Evolutionary conservation across 1,140 invertebrate genomes (phyloP).

Genomic region (Ceratina japonica): DNA sequence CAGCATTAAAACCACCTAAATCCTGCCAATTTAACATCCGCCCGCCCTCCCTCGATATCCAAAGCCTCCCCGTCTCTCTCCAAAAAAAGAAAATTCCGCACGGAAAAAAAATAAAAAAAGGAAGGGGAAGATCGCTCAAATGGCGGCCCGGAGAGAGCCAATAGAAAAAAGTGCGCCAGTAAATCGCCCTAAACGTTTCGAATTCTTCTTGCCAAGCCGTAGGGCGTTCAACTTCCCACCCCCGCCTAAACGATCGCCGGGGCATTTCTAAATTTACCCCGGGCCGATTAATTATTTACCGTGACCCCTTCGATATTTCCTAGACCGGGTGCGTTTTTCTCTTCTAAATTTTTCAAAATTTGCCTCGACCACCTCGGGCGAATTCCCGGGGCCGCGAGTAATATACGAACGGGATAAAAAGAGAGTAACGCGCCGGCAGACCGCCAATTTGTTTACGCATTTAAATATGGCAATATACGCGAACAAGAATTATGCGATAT

Average conservation of each 20-base stretch:
- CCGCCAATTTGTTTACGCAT: no score
- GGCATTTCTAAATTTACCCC: not conserved
- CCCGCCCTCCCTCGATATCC: not conserved
- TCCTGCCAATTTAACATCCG: conserved; percentile 2
- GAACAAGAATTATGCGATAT: no score
- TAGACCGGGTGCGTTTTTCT: no score
- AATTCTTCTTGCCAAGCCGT: not conserved
- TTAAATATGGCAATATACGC: no score
- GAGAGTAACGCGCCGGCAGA: no score
- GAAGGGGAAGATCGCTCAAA: not conserved
- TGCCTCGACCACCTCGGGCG: no score
- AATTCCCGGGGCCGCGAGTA: no score
- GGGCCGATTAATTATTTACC: conserved; percentile 7
- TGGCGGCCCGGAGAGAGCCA: not conserved
- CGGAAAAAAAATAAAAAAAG: not conserved
- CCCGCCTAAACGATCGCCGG: not conserved
- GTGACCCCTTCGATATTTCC: not conserved
- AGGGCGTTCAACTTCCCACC: not conserved
- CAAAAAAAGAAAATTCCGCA: not conserved
- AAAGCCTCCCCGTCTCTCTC: not conserved
- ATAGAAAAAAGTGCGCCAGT: not conserved
- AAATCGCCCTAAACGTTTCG: not conserved
- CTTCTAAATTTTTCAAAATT: no score
- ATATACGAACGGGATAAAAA: no score
- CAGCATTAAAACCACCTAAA: conserved; percentile 1